phyloP scores from a whole-genome alignment of 2,113 vertebrate species.

The Sinocyclocheilus anshuiensis region DNA sequence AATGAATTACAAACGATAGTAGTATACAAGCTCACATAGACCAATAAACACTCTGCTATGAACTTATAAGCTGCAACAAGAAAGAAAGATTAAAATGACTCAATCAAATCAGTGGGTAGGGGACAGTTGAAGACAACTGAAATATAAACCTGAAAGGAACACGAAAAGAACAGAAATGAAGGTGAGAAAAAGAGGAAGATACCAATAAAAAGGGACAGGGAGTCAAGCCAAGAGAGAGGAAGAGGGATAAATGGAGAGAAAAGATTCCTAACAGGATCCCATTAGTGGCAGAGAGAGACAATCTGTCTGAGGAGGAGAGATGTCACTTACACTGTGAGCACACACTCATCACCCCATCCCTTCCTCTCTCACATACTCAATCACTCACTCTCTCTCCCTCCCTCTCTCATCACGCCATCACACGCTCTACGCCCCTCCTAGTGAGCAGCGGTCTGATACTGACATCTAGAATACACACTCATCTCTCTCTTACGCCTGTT shows the following conservation, averaged over 20 bases:
- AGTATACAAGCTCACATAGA: background rate
- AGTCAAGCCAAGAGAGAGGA: too few species aligned
- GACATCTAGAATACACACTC: conserved; percentile 58
- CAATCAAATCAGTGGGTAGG: conserved; percentile 36
- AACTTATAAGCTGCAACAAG: conserved; percentile 52
- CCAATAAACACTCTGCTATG: conserved; percentile 40
- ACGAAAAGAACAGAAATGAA: conserved; percentile 28
- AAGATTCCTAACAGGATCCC: conserved; percentile 66
- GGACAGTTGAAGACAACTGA: conserved; percentile 57
- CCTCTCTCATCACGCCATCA: conserved; percentile 62
- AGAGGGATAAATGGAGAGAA: conserved; percentile 50
- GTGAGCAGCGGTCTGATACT: conserved; percentile 39
- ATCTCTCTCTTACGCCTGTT: conserved; percentile 54
- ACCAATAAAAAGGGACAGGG: background rate
- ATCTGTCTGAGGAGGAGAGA: conserved; percentile 78
- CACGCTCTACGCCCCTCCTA: conserved; percentile 9
- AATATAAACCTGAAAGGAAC: conserved; percentile 58
- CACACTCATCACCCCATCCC: conserved; percentile 74
- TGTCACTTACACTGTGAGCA: conserved; percentile 75
- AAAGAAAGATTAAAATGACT: conserved; percentile 66
- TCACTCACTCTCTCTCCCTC: conserved; percentile 49
- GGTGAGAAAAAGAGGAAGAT: conserved; percentile 19
- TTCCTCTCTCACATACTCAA: conserved; percentile 59
- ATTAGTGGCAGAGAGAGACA: conserved; percentile 70
- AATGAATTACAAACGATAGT: too few species aligned